Evolutionary conservation across 2,113 vertebrate species (phyloP).

Genomic region (Serilophus lunatus): DNA sequence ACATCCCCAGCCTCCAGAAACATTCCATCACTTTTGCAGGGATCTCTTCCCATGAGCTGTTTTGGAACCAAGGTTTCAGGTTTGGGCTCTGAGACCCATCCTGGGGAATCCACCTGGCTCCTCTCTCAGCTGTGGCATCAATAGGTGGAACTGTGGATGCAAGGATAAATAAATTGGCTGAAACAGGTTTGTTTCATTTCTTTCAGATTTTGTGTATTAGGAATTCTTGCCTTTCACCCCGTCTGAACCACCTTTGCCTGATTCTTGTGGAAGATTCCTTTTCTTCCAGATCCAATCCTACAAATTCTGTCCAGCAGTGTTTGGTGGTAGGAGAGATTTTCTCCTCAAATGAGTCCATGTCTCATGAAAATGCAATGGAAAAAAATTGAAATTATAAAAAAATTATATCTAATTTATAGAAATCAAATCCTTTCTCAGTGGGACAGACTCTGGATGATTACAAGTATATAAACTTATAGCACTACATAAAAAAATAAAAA

Average conservation of each 20-base stretch:
- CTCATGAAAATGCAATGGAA: background rate
- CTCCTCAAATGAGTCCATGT: background rate
- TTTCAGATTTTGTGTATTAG: background rate
- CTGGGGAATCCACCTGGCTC: accelerated
- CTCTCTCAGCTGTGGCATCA: background rate
- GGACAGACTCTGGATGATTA: background rate
- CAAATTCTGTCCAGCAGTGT: background rate
- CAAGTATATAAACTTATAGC: background rate
- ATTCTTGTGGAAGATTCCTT: background rate
- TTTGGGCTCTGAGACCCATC: background rate
- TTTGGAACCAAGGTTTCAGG: background rate
- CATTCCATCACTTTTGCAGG: background rate
- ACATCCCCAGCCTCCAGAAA: background rate
- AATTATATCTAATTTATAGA: background rate
- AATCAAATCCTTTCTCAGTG: background rate
- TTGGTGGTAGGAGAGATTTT: background rate
- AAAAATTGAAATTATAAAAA: background rate
- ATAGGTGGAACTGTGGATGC: accelerated
- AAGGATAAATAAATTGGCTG: background rate
- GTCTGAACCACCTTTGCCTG: background rate
- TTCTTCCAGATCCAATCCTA: background rate
- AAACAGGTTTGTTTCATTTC: background rate
- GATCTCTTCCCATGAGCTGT: background rate
- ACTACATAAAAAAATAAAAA: background rate
- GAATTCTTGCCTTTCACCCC: background rate